Percentiles rank a stretch among this genome's conserved stretches.
phyloP scores from a whole-genome alignment of 1,140 invertebrate genomes.

The Tyrophagus putrescentiae region DNA sequence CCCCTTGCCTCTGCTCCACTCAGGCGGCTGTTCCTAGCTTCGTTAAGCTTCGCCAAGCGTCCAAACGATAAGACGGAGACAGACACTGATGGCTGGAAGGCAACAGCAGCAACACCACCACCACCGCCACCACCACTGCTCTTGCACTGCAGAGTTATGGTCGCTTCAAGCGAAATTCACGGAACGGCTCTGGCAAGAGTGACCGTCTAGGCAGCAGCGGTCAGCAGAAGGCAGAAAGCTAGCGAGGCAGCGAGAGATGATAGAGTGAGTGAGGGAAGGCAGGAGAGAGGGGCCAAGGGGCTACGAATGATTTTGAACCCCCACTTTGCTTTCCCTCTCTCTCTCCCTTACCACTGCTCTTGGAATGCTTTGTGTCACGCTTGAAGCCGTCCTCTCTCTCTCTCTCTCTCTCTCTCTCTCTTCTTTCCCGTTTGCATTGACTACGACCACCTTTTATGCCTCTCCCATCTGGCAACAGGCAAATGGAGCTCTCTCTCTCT shows the following conservation, averaged over 20 bases:
- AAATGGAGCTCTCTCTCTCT: too few species aligned
- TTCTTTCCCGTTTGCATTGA: constrained; percentile 4
- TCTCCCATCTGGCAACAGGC: too few species aligned
- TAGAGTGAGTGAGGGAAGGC: neutral
- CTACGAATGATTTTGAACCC: neutral
- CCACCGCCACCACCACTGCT: too few species aligned
- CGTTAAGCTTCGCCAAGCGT: neutral
- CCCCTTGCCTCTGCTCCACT: neutral
- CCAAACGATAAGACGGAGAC: too few species aligned
- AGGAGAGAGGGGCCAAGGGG: neutral
- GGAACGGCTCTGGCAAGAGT: too few species aligned
- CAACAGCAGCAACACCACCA: too few species aligned
- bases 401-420: constrained; percentile 13
- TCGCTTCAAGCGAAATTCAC: neutral
- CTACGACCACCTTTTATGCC: too few species aligned
- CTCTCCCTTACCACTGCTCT: constrained; percentile 18
- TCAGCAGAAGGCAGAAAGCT: neutral
- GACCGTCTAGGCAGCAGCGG: neutral
- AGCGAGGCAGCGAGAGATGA: neutral
- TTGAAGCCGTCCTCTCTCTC: constrained; percentile 9
- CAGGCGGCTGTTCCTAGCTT: neutral
- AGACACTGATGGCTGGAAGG: too few species aligned
- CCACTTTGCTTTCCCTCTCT: neutral
- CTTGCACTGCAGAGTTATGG: neutral
- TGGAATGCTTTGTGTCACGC: neutral